Conservation (phyloP, 2,797 vertebrate species). For the Xenopus petersii region DNA sequence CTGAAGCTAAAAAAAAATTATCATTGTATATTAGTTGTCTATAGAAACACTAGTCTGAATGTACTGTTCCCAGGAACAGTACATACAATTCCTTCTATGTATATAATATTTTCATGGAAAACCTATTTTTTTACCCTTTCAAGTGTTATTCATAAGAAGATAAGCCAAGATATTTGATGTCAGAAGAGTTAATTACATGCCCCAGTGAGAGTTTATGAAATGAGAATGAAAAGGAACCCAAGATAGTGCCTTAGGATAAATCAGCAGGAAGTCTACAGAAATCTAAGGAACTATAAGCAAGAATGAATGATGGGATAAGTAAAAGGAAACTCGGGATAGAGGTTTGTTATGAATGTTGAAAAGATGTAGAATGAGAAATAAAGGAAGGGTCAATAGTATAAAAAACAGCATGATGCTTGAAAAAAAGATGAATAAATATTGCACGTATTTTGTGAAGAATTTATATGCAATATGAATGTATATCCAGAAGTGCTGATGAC, state of each 20-base stretch:
- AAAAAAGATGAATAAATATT: constrained; percentile 32
- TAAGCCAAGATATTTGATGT: constrained; percentile 42
- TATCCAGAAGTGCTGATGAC: constrained; percentile 30
- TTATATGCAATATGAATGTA: constrained; percentile 41
- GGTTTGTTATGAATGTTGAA: constrained; percentile 40
- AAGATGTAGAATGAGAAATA: constrained; percentile 24
- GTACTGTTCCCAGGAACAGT: no score
- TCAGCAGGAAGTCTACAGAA: constrained; percentile 41
- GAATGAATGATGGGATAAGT: constrained; percentile 23
- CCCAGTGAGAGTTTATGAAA: constrained; percentile 36
- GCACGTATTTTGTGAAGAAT: constrained; percentile 29
- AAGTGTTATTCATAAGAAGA: constrained; percentile 23
- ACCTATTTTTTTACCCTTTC: constrained; percentile 10
- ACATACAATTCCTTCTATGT: not conserved
- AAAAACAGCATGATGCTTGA: constrained; percentile 21
- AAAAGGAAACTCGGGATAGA: constrained; percentile 31
- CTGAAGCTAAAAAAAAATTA: no score
- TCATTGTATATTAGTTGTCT: no score
- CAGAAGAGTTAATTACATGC: constrained; percentile 39
- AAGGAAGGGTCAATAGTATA: constrained; percentile 29
- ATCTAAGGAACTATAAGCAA: constrained; percentile 27
- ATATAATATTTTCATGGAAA: constrained; percentile 4
- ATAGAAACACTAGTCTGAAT: no score
- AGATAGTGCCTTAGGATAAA: constrained; percentile 37
- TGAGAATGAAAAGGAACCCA: constrained; percentile 37